Conservation (phyloP, 2,888 invertebrate genomes). For the Chrysolina haemoptera region DNA sequence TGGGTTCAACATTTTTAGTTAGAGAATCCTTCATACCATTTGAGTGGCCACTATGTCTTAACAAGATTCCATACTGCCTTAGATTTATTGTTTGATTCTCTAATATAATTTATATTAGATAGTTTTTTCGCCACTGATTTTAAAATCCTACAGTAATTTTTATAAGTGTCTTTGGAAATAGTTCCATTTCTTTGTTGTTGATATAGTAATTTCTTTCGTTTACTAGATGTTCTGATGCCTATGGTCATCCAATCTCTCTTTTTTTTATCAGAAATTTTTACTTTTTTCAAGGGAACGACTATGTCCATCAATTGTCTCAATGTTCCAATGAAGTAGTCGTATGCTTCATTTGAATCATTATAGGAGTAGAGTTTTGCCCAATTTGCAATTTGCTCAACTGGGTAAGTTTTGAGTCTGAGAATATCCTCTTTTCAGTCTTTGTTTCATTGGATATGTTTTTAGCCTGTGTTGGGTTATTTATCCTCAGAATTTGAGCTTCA, state of each 20-base stretch:
- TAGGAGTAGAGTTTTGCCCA: background rate
- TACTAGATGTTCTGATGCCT: conserved; percentile 7
- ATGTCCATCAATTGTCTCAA: background rate
- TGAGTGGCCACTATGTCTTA: no score
- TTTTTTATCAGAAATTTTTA: background rate
- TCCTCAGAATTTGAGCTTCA: conserved; percentile 6
- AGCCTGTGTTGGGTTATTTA: background rate
- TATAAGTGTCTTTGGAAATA: background rate
- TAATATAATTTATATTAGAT: background rate
- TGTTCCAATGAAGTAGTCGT: background rate
- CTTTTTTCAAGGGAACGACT: background rate
- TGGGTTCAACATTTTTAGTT: no score
- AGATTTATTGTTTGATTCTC: no score
- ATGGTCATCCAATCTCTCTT: background rate
- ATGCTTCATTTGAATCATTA: conserved; percentile 2
- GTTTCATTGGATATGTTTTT: background rate
- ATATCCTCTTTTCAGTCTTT: conserved; percentile 3
- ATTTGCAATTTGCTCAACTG: background rate
- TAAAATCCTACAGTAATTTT: background rate
- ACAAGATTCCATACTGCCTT: no score
- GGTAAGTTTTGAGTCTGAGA: background rate
- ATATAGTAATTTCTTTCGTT: background rate
- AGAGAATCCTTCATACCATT: no score
- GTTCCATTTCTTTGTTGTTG: background rate
- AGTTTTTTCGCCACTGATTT: background rate